Evolutionary conservation across 2,888 invertebrate species (phyloP).

Genomic region (Chironomus tentans): DNA sequence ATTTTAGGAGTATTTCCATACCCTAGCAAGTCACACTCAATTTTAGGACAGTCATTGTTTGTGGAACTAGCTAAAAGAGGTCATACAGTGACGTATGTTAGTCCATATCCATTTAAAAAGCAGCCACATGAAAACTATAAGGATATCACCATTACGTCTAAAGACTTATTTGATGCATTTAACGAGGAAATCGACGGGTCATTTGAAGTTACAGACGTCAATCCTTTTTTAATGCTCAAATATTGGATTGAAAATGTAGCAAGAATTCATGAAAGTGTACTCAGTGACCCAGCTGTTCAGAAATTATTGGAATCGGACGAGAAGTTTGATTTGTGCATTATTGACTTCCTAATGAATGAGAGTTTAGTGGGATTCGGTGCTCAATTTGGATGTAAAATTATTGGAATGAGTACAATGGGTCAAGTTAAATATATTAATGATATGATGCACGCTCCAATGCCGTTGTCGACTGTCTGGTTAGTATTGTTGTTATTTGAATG

Average conservation of each 20-base stretch:
- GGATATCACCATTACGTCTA: neutral
- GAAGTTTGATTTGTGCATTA: slow-evolving; percentile 32
- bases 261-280: neutral
- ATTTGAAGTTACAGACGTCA: neutral
- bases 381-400: slow-evolving; percentile 32
- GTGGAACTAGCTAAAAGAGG: slow-evolving; percentile 36
- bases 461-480: slow-evolving; percentile 38
- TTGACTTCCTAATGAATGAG: slow-evolving; percentile 32
- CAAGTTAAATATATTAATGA: slow-evolving; percentile 30
- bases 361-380: slow-evolving; percentile 33
- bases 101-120: slow-evolving; percentile 12
- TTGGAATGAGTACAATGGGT: slow-evolving; percentile 32
- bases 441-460: slow-evolving; percentile 35
- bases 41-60: slow-evolving; percentile 36
- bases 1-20: slow-evolving; percentile 20
- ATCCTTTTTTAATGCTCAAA: neutral
- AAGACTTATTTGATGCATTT: neutral
- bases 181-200: neutral
- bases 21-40: slow-evolving; percentile 31
- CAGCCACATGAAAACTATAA: neutral
- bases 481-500: no score
- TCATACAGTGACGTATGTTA: slow-evolving; percentile 36
- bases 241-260: slow-evolving; percentile 16
- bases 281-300: slow-evolving; percentile 13
- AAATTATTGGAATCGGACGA: slow-evolving; percentile 30